Base-by-base conservation (phyloP, 2,888 invertebrate genomes). In the Cephus runcator region DNA sequence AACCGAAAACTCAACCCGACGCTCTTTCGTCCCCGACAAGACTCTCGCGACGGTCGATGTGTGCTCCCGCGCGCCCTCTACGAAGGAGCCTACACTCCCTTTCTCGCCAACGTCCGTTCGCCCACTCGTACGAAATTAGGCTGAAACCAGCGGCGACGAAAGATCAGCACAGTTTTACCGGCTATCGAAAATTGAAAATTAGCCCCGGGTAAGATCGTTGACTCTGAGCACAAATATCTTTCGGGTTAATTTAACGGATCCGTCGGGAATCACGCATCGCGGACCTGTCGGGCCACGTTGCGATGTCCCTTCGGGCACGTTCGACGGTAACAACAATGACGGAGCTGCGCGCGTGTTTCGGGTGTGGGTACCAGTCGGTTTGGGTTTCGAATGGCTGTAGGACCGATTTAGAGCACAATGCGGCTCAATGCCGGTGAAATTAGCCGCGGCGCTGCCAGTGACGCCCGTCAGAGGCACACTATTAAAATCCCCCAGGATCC, bases 361-460 rank as follows among this genome's bases (percentile, higher is more conserved):
- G 76, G 40, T 73, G 81, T 77, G 71, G 71, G 40, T 56, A 56
- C 40, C 40, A 56, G 40, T 23, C 40, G 40, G 11, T 71, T 30
- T 80, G 77, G 76, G 69, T 83, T 81, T 78, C 40, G 77, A 80
- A 69, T 80, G 84, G 85, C 82, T 85, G 82, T 85, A 86, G 85
- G 87, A 83, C 83, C 87, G 89, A 89, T 90, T 90, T 90, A 84
- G 88, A 89, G 87, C 85, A 90, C 90, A 90, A 90, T 90, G 87
- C 90, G 85, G 82, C 84, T 90, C 89, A 89, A 90, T 90, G 88
- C 87, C 87, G 89, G 84, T 89, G 86, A 90, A 90, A 90, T 90
- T 90, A 90, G 90, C 90, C 89, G 87, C 89, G 89, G 86, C 85
- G 85, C 88, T 90, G 90, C 81, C 83, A 84, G 85, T 90, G 90